Conservation (phyloP, 2,888 invertebrate genomes). For the Colletes collaris region DNA sequence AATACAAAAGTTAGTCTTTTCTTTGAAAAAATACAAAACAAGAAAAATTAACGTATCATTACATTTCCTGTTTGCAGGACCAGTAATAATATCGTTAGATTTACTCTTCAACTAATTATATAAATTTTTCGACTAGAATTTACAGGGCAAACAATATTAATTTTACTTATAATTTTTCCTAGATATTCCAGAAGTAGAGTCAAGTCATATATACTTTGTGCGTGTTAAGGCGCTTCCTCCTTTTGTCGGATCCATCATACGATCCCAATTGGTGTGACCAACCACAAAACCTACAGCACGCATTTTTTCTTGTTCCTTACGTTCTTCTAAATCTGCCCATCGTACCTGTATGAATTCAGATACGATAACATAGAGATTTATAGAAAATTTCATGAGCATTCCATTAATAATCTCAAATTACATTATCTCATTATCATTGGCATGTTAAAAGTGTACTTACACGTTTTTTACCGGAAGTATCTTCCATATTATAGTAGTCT, state of each 20-base stretch:
- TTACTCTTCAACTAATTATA: neutral
- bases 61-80: neutral
- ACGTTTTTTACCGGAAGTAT: slow-evolving; percentile 93
- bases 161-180: slow-evolving; percentile 39
- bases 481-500: slow-evolving; percentile 87
- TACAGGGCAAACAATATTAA: slow-evolving; percentile 33
- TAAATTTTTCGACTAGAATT: slow-evolving; percentile 45
- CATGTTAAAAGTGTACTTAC: slow-evolving; percentile 85
- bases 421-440: neutral
- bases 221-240: slow-evolving; percentile 95
- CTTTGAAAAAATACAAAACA: slow-evolving; percentile 38
- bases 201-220: slow-evolving; percentile 92
- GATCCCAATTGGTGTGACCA: slow-evolving; percentile 97
- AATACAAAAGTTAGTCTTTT: neutral
- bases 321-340: slow-evolving; percentile 98
- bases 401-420: neutral
- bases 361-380: neutral
- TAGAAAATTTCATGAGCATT: slow-evolving; percentile 19
- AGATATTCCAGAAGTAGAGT: slow-evolving; percentile 46
- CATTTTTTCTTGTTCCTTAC: slow-evolving; percentile 95
- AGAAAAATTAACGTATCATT: neutral
- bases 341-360: slow-evolving; percentile 88
- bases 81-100: no score
- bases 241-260: slow-evolving; percentile 96
- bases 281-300: slow-evolving; percentile 98